Base-by-base conservation (phyloP, 2,888 invertebrate species). In the Elegia similella region DNA sequence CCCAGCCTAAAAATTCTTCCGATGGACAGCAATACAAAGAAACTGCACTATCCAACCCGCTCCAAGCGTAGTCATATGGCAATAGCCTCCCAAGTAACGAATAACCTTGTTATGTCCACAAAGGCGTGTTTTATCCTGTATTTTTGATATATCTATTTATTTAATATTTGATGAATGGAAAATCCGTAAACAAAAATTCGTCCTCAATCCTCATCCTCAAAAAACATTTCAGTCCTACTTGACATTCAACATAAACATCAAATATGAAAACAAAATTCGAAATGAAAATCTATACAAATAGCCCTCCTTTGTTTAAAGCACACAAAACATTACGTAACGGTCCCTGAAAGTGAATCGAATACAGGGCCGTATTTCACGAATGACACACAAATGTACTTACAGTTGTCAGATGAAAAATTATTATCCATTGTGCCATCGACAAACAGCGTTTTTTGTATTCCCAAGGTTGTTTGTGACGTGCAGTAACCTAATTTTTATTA, bases 401-500 rank as follows among this genome's bases (percentile, higher is more conserved):
- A 48, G 56, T 56, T 50, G 56, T 48, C 56, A 48, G 42, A 30
- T 42, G 42, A 56, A 48, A 48, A 56, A 56, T 29, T 48, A 56
- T 48, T 56, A 42, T 42, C 48, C 56, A 42, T 56, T 56, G 48
- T 48, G 30, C 23, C 13, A 29, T 42, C 17, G 48, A 47, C 32
- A 46, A 32, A 55, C 42, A 17, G 1, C 23, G 29, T 42, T 56
- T 42, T 55, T 56, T 54, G 23, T 56, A 30, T 56, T 48, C 34
- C 29, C 15, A 50, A 56, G 30, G 48, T 10, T 38, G 53, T 12
- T 12, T 16, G 17, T 55, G 38, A 1, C 47, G 29, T 47, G 23
- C 29, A 23, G 23, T 55, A 55, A 55, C 47, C 42, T 42, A 55
- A 55, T 56, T 56, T 42, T 23, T 42, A 15, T 48, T 50, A 29